Base-by-base conservation (phyloP, 2,113 vertebrate species). In the Microcebus ravelobensis region DNA sequence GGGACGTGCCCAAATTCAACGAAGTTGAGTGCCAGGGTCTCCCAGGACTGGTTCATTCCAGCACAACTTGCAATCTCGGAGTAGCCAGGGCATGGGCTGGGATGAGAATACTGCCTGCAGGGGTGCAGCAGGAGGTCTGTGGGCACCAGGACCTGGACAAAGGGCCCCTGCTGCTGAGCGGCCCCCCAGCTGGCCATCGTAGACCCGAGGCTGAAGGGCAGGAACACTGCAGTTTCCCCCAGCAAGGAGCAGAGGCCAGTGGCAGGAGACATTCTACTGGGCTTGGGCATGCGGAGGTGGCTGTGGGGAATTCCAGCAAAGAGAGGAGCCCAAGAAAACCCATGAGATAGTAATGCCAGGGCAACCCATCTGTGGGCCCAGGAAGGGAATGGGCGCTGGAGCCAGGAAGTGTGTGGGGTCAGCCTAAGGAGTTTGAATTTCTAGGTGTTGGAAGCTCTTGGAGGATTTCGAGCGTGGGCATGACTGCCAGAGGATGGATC, bases 351-450 rank as follows among this genome's bases (percentile, higher is more conserved):
- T 0, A 1, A 25, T 52, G 14, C 34, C 50, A 21, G 10, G 39
- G 27, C 6, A 2, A 2, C 21, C n/a, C n/a, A 55, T 27, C 34
- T 21, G 17, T 0, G 0, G 45, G 8, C 48, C 31, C 48, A 34
- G 79, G 79, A 23, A 39, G 48, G 27, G 65, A 55, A 6, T 25
- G 12, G 67, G 14, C 68, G 23, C 6, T 4, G 34, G 87, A 68
- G 21, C 15, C 6, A 3, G 42, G 77, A 74, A 52, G 29, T 6
- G 2, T 36, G 57, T 34, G 70, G 36, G 55, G 57, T 34, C 76
- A 68, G 0, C 8, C 23, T 45, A 17, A 61, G 8, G 25, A 82
- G 83, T 42, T 36, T 76, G 55, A 23, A 31, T 88, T 59, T 61
- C 77, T 88, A 52, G 45, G 23, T 25, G n/a, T n/a, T 52, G 21